These are phyloP conservation scores for Selenia dentaria DNA, from an alignment of 2,888 invertebrate species.

Conservation along the genomic window DNA sequence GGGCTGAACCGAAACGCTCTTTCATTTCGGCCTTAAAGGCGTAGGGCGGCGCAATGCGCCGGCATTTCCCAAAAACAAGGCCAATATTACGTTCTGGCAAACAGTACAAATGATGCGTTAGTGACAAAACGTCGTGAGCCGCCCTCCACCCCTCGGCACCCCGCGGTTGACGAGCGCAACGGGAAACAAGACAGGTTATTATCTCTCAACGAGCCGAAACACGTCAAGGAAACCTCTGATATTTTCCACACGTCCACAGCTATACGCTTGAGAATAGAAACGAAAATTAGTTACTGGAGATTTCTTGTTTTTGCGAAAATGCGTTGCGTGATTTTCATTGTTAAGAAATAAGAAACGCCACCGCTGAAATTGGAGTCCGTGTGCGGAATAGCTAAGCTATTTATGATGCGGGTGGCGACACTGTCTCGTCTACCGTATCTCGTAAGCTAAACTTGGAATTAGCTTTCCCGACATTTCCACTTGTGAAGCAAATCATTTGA, in stretches of 20 bases:
- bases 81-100: conserved; percentile 80
- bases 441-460: conserved; percentile 21
- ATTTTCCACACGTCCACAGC: conserved; percentile 82
- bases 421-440: conserved; percentile 26
- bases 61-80: conserved; percentile 80
- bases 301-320: conserved; percentile 76
- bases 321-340: conserved; percentile 81
- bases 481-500: not conserved
- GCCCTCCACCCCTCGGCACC: conserved; percentile 48
- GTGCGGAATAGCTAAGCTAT: conserved; percentile 65
- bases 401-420: conserved; percentile 26
- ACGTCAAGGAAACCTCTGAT: conserved; percentile 71
- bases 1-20: conserved; percentile 68
- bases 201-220: conserved; percentile 73
- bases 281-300: conserved; percentile 83
- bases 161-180: conserved; percentile 65
- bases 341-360: conserved; percentile 76
- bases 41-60: conserved; percentile 65
- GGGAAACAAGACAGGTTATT: conserved; percentile 81
- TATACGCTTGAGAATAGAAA: conserved; percentile 78
- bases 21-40: conserved; percentile 71
- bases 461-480: conserved; percentile 1
- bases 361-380: conserved; percentile 78
- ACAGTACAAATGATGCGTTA: conserved; percentile 81
- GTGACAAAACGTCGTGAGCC: conserved; percentile 69